Evolutionary conservation across 2,113 vertebrate genomes (phyloP), one percentile per base, ranked within the genome.

Genomic region (Nestor notabilis): DNA sequence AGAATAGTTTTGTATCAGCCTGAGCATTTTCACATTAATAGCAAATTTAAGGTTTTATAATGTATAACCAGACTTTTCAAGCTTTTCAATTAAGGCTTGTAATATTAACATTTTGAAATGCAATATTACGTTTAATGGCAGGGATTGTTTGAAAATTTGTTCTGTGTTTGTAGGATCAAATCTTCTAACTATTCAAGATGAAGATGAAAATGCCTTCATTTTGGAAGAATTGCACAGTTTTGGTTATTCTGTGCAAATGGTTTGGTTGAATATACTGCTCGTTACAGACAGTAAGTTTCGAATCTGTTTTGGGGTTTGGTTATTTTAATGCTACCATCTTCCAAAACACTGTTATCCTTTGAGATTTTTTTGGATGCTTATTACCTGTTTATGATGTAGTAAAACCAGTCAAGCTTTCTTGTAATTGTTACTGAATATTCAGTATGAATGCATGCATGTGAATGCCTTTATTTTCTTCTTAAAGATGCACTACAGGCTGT

Each of bases 241-340:
- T 41, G 98, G 97, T 50, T 97, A 98, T 87, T 98, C 97, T 63
- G 98, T 98, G 72, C 98, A 98, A 86, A 97, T 88, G n/a, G 90
- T 99, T 83, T 99, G 99, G 99, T 95, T 99, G 97, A 99, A 99
- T 53, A 97, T 98, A 96, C 96, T 97, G 80, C 98, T 98, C 90
- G 97, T 98, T 58, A 91, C 80, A 41, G 97, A 98, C 87, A 98
- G 99, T 99, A 98, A 99, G 99, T 97, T 87, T 84, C 35, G 69
- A 75, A 47, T 63, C 18, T 61, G 25, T 4, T 74, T 63, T 63
- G 47, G 3, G 1, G 46, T 90, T 72, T 49, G 18, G 6, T 92
- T 81, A 28, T 87, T 87, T 79, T 75, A 82, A 41, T 61, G 23
- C 33, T 92, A 10, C 18, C 20, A 23, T 41, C 16, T 75, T 89